phyloP scores from a whole-genome alignment of 2,797 vertebrate genomes.

The Pangasius sanitwongsei region DNA sequence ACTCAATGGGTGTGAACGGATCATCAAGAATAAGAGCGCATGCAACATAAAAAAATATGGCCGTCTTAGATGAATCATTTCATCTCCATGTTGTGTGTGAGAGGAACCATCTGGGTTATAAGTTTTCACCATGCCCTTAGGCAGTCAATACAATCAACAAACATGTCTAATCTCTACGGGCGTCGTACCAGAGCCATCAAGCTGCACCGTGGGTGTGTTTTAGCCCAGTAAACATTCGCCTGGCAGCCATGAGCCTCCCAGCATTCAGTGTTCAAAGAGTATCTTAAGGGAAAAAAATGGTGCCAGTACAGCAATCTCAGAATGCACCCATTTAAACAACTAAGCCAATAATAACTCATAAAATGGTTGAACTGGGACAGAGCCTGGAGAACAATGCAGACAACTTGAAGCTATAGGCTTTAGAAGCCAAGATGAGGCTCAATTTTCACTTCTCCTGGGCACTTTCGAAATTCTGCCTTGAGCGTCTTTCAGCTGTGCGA shows the following conservation, averaged over 20 bases:
- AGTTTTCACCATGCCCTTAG: slow-evolving; percentile 54
- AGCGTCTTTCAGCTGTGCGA: slow-evolving; percentile 52
- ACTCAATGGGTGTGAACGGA: background rate
- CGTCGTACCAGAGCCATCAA: slow-evolving; percentile 54
- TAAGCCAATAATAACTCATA: slow-evolving; percentile 1
- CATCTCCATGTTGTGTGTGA: background rate
- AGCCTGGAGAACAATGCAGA: background rate
- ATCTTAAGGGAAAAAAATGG: background rate
- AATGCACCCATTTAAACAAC: background rate
- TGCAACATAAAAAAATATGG: background rate
- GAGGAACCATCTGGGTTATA: background rate
- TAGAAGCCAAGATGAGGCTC: slow-evolving; percentile 40
- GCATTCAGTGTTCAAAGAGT: background rate
- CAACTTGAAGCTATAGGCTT: slow-evolving; percentile 30
- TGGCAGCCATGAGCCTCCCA: slow-evolving; percentile 6
- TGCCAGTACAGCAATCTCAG: background rate
- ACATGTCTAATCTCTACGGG: slow-evolving; percentile 60
- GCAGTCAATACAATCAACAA: slow-evolving; percentile 61
- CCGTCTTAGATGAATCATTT: background rate
- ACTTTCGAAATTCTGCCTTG: background rate
- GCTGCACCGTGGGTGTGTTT: slow-evolving; percentile 19
- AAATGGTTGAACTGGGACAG: background rate
- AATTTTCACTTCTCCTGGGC: slow-evolving; percentile 34
- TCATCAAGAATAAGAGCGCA: background rate
- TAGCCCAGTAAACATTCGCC: slow-evolving; percentile 20